Evolutionary conservation across 2,113 vertebrate genomes (phyloP).

Genomic region (Junco hyemalis): DNA sequence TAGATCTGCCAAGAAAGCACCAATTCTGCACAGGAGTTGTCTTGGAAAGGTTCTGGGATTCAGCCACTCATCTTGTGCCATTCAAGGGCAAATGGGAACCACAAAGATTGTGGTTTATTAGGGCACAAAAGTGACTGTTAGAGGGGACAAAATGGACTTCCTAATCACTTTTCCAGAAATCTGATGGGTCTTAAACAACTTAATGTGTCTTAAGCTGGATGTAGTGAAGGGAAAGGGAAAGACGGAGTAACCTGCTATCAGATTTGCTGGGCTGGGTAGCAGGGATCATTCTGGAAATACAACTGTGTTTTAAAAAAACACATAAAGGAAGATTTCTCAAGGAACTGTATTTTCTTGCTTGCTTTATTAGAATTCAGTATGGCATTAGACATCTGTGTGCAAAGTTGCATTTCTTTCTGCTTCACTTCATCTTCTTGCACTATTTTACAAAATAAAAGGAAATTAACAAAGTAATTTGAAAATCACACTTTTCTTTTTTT

Average conservation of each 20-base stretch:
- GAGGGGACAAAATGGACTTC: neutral
- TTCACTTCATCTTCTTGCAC: neutral
- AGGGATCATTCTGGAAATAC: neutral
- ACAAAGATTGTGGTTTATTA: neutral
- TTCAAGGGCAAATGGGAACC: neutral
- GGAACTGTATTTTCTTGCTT: neutral
- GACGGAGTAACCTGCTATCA: accelerated
- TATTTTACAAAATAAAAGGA: neutral
- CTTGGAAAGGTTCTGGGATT: neutral
- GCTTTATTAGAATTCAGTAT: neutral
- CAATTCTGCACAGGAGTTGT: neutral
- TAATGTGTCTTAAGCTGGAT: neutral
- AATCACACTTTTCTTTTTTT: neutral
- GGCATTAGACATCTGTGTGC: neutral
- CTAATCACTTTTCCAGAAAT: neutral
- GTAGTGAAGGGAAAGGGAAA: neutral
- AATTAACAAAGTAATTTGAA: neutral
- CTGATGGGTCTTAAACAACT: neutral
- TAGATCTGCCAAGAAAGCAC: neutral
- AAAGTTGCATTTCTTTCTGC: neutral
- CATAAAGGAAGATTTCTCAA: neutral
- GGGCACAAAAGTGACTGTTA: neutral
- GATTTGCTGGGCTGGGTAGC: neutral
- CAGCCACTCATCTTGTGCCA: accelerated
- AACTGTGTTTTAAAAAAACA: neutral